Evolutionary conservation across 2,113 vertebrate species (phyloP).

Genomic region (Charadrius vociferus): DNA sequence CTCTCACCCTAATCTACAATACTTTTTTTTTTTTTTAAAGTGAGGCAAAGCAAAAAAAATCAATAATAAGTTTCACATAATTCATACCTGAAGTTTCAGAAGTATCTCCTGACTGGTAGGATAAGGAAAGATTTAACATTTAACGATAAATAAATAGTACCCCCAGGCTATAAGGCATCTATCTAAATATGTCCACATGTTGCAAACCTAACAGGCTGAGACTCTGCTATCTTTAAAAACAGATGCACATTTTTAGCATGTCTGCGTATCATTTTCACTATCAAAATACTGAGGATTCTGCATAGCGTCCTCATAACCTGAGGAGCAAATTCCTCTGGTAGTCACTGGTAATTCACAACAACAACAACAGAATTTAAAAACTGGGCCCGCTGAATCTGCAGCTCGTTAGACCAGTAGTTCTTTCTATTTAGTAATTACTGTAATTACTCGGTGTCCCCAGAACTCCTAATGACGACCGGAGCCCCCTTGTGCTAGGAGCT

Average conservation of each 20-base stretch:
- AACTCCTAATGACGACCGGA: not conserved
- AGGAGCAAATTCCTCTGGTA: not conserved
- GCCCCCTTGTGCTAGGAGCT: slow-evolving; percentile 18
- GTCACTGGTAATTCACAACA: not conserved
- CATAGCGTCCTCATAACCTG: not conserved
- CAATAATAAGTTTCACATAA: not conserved
- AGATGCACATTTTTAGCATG: not conserved
- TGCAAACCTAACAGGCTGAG: slow-evolving; percentile 42
- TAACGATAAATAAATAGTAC: not conserved
- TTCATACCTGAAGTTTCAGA: not conserved
- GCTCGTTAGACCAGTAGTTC: not conserved
- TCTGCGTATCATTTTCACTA: not conserved
- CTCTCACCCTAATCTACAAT: not conserved
- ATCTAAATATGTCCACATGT: not conserved
- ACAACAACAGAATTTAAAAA: not conserved
- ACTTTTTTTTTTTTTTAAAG: not conserved
- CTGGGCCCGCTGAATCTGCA: not conserved
- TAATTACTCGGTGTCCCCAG: not conserved
- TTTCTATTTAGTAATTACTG: not conserved
- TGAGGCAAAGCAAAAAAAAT: not conserved
- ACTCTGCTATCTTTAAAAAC: slow-evolving; percentile 50
- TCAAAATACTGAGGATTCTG: slow-evolving; percentile 42
- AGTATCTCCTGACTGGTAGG: not conserved
- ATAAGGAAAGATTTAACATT: not conserved
- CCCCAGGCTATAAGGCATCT: not conserved